A percentile compares a stretch with the other conserved stretches of the same genome.
Evolutionary conservation across 2,888 invertebrate genomes (phyloP).

Genomic region (Macrosiphum euphorbiae): DNA sequence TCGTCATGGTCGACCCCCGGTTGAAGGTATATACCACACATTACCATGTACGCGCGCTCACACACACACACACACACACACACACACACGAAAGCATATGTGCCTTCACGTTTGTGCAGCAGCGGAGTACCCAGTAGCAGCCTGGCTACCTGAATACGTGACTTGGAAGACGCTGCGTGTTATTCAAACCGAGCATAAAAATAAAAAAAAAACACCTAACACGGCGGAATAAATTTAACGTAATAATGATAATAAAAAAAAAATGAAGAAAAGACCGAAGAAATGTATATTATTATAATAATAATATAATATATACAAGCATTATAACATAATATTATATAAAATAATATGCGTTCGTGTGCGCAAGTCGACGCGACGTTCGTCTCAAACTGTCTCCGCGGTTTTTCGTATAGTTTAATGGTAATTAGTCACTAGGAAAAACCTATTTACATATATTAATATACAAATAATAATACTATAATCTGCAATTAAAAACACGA

Average conservation of each 20-base stretch:
- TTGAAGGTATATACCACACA: background rate
- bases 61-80: background rate
- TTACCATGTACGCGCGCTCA: background rate
- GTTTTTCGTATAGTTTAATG: constrained; percentile 30
- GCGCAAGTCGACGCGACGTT: background rate
- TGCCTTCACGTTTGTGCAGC: constrained; percentile 43
- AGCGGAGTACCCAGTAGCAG: constrained; percentile 59
- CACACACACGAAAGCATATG: background rate
- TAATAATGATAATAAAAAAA: background rate
- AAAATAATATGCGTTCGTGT: constrained; percentile 15
- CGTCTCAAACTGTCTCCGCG: background rate
- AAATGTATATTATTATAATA: background rate
- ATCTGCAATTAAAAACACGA: background rate
- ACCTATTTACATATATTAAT: background rate
- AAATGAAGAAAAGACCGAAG: background rate
- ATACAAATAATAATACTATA: background rate
- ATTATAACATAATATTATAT: background rate
- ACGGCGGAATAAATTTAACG: constrained; percentile 50
- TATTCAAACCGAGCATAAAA: constrained; percentile 40
- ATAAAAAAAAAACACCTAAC: constrained; percentile 22
- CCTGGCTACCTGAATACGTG: constrained; percentile 61
- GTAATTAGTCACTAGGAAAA: constrained; percentile 41
- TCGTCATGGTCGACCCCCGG: constrained; percentile 60
- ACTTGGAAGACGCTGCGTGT: constrained; percentile 53
- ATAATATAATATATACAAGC: background rate